Conservation (phyloP, 2,113 vertebrate genomes). For the Myanophis thanlyinensis region DNA sequence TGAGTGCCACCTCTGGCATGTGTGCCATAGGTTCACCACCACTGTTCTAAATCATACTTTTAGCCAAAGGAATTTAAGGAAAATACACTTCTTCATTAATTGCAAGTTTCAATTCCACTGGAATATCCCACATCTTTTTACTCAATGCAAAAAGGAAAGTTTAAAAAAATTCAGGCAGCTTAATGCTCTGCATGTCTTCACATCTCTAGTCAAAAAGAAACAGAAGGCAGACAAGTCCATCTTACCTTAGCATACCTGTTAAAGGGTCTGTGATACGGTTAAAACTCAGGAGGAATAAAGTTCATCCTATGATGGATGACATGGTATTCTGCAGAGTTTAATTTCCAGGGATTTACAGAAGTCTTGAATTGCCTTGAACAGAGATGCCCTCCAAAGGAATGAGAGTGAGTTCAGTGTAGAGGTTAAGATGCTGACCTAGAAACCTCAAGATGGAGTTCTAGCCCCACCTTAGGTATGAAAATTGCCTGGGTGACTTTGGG, state of each 20-base stretch:
- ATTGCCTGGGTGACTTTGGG: not conserved
- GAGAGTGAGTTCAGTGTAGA: not conserved
- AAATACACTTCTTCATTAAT: not conserved
- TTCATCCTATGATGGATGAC: not conserved
- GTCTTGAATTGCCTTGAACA: not conserved
- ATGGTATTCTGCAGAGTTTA: not conserved
- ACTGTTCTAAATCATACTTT: not conserved
- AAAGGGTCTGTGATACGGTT: not conserved
- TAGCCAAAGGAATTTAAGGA: not conserved
- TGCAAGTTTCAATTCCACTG: not conserved
- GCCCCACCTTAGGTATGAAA: not conserved
- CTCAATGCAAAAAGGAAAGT: not conserved
- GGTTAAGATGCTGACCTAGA: not conserved
- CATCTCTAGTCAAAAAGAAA: not conserved
- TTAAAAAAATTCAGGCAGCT: not conserved
- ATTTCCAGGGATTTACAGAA: not conserved
- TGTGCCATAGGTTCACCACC: too few relatives aligned
- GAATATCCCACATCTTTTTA: not conserved
- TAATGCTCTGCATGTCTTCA: not conserved
- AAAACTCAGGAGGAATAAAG: not conserved
- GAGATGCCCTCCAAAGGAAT: not conserved
- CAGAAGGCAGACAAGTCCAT: not conserved
- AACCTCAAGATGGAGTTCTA: not conserved
- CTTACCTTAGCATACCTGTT: not conserved
- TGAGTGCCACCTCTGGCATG: too few relatives aligned